phyloP scores from a whole-genome alignment of 2,113 vertebrate species.

The Ranitomeya imitator region DNA sequence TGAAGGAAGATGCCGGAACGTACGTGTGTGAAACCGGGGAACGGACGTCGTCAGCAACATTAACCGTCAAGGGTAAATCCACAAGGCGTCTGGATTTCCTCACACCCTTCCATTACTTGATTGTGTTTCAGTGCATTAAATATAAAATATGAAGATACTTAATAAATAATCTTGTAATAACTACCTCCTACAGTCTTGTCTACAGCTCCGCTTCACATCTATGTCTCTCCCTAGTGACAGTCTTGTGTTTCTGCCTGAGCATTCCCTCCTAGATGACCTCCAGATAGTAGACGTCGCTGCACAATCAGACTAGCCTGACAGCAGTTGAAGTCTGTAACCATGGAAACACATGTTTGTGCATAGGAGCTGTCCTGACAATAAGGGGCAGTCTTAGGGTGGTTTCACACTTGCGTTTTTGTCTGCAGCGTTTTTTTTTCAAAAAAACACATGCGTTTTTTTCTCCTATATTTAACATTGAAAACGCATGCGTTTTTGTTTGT shows the following conservation, averaged over 20 bases:
- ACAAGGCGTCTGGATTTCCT: background rate
- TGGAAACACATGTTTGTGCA: background rate
- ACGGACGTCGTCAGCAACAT: slow-evolving; percentile 54
- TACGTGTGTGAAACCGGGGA: slow-evolving; percentile 61
- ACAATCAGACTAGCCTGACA: too few species aligned
- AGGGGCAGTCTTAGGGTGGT: too few species aligned
- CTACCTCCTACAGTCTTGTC: background rate
- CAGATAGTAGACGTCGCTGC: too few species aligned
- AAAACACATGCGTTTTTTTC: too few species aligned
- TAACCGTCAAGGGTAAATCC: slow-evolving; percentile 59
- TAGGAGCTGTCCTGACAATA: background rate
- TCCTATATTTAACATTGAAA: too few species aligned
- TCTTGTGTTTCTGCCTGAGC: too few species aligned
- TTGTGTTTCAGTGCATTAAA: background rate
- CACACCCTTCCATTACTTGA: background rate
- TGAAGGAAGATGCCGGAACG: slow-evolving; percentile 59
- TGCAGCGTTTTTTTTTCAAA: too few species aligned
- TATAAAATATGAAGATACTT: too few species aligned
- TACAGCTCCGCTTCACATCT: background rate
- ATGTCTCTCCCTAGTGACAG: background rate
- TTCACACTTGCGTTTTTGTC: too few species aligned
- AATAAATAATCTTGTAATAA: too few species aligned
- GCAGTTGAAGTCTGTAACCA: background rate
- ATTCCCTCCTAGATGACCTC: too few species aligned
- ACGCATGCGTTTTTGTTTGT: too few species aligned